These are phyloP conservation scores for Eutrigla gurnardus DNA, from an alignment of 2,797 vertebrate genomes.

Conservation along the genomic window DNA sequence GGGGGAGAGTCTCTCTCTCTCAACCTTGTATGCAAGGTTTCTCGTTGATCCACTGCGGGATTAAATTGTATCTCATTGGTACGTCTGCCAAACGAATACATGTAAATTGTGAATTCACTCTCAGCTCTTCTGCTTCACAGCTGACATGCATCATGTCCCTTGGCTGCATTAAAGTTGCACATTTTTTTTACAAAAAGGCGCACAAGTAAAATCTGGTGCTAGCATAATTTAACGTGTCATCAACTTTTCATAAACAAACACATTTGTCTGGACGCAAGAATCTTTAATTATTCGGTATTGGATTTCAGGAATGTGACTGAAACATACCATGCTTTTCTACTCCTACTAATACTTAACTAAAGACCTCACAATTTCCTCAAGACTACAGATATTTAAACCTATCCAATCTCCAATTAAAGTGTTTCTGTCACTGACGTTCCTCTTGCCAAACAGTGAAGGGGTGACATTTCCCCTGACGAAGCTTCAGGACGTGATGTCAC, in stretches of 20 bases:
- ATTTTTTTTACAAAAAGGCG: not conserved
- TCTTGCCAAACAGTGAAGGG: constrained; percentile 5
- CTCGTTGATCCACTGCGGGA: not conserved
- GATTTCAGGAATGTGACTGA: not conserved
- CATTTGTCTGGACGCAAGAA: not conserved
- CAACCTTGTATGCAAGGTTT: constrained; percentile 2
- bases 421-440: constrained; percentile 8
- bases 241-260: not conserved
- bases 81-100: not conserved
- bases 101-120: constrained; percentile 5
- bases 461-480: constrained; percentile 21
- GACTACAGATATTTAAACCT: not conserved
- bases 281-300: not conserved
- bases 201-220: not conserved
- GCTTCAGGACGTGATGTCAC: constrained; percentile 15
- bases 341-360: not conserved
- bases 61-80: not conserved
- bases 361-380: constrained; percentile 3
- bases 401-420: constrained; percentile 12
- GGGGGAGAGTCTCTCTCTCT: not conserved
- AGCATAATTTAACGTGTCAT: not conserved
- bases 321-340: not conserved
- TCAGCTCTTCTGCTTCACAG: not conserved
- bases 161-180: constrained; percentile 8
- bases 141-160: not conserved